Evolutionary conservation across 2,888 invertebrate genomes (phyloP).

Genomic region (Matsumyia berberina): DNA sequence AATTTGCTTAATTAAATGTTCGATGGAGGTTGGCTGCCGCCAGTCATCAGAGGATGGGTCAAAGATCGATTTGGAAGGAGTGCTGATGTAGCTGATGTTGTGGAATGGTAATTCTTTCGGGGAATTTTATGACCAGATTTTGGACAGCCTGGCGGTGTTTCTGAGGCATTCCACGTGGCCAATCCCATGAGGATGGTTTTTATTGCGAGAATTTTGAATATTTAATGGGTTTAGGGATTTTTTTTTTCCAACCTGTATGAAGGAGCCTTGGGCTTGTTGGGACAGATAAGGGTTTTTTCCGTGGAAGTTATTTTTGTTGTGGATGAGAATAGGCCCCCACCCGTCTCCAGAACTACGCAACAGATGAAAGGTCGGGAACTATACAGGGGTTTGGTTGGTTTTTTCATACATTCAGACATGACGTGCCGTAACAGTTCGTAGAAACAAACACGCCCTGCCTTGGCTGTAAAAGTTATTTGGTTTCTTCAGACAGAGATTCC

Average conservation of each 20-base stretch:
- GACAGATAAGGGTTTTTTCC: neutral
- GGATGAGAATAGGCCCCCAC: neutral
- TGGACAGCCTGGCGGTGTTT: neutral
- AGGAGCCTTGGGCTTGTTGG: neutral
- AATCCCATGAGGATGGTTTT: conserved; percentile 46
- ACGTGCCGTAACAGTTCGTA: too few species aligned
- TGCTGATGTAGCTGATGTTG: neutral
- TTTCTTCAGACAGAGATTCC: too few species aligned
- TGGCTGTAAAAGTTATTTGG: too few species aligned
- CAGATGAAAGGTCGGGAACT: neutral
- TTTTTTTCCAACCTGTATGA: neutral
- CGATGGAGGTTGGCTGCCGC: neutral
- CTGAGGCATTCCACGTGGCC: conserved; percentile 38
- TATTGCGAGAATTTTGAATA: conserved; percentile 18
- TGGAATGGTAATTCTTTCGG: neutral
- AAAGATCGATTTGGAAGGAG: conserved; percentile 52
- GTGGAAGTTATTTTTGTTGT: neutral
- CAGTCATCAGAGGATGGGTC: neutral
- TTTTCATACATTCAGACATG: neutral
- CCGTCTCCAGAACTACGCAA: conserved; percentile 4
- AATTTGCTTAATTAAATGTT: conserved; percentile 72
- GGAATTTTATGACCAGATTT: conserved; percentile 53
- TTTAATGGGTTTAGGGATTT: conserved; percentile 14
- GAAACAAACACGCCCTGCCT: too few species aligned
- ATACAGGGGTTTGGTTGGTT: neutral